phyloP scores from a whole-genome alignment of 2,113 vertebrate species.

The Beaufortia kweichowensis region DNA sequence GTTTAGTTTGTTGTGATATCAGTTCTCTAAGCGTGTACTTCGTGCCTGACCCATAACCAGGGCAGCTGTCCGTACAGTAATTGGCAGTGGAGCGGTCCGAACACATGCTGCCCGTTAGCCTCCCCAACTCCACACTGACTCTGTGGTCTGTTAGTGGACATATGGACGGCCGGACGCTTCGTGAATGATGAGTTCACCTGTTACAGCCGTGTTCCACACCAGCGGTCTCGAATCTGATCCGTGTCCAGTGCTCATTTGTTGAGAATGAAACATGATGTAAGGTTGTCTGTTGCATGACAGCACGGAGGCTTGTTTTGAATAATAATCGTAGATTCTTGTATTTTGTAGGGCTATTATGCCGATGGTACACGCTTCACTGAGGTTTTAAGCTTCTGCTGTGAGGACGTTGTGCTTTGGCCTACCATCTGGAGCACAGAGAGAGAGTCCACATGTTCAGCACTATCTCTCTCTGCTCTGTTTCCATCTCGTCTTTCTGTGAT shows the following conservation, averaged over 20 bases:
- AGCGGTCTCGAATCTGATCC: background rate
- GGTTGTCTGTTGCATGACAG: constrained; percentile 4
- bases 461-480: background rate
- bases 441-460: background rate
- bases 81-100: constrained; percentile 20
- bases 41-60: background rate
- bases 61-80: constrained; percentile 13
- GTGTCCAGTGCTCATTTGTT: background rate
- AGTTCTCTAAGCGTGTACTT: background rate
- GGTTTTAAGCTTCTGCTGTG: constrained; percentile 15
- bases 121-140: constrained; percentile 34
- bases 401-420: background rate
- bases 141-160: constrained; percentile 35
- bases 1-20: background rate
- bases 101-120: constrained; percentile 43
- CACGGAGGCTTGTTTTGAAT: background rate
- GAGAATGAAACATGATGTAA: background rate
- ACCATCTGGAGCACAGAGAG: constrained; percentile 33
- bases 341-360: constrained; percentile 33
- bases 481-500: constrained; percentile 1
- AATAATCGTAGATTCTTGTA: constrained; percentile 23
- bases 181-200: constrained; percentile 41
- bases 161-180: constrained; percentile 35
- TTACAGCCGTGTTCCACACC: constrained; percentile 35
- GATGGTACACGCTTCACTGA: constrained; percentile 9